Conservation (phyloP, 2,888 invertebrate genomes). For the Callosobruchus maculatus region DNA sequence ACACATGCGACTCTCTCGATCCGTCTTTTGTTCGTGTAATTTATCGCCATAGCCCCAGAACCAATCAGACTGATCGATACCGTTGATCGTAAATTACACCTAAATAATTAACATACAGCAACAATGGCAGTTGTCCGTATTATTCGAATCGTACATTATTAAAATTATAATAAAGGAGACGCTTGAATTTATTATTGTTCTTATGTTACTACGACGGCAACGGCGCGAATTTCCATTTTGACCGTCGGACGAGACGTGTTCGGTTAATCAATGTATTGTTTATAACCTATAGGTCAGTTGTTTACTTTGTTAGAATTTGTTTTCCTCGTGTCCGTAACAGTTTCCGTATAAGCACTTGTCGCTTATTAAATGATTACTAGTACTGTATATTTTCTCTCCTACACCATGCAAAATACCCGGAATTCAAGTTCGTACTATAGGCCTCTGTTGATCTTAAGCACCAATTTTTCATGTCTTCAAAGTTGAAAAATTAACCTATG, state of each 20-base stretch:
- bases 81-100: slow-evolving; percentile 29
- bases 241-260: background rate
- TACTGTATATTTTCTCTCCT: too few relatives aligned
- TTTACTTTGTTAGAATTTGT: background rate
- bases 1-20: slow-evolving; percentile 26
- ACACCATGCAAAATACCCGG: too few relatives aligned
- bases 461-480: too few relatives aligned
- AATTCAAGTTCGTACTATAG: too few relatives aligned
- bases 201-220: background rate
- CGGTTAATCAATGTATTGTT: background rate
- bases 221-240: background rate
- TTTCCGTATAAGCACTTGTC: too few relatives aligned
- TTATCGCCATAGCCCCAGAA: slow-evolving; percentile 31
- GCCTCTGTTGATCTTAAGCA: too few relatives aligned
- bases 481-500: too few relatives aligned
- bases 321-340: background rate
- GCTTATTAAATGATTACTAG: too few relatives aligned
- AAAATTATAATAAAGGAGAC: slow-evolving; percentile 21
- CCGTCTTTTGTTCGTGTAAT: slow-evolving; percentile 32
- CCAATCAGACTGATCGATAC: slow-evolving; percentile 26
- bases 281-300: background rate
- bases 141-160: slow-evolving; percentile 22
- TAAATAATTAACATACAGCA: slow-evolving; percentile 35
- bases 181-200: background rate
- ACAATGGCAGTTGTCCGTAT: slow-evolving; percentile 30